Base-by-base conservation (phyloP, 1,140 invertebrate genomes). In the Callitettix versicolor region DNA sequence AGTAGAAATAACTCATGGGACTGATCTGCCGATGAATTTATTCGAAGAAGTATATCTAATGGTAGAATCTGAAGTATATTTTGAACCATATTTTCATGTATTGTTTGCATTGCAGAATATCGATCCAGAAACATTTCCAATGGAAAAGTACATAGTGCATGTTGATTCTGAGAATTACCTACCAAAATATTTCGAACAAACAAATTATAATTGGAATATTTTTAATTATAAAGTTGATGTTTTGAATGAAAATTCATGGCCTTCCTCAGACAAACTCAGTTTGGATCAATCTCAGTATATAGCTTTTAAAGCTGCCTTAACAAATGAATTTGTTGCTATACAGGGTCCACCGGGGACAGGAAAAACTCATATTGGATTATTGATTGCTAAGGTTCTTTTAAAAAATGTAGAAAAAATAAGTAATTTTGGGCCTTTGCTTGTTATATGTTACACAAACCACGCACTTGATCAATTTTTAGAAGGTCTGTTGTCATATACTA, bases 381-480 rank as follows among this genome's bases (percentile, higher is more conserved):
- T 84, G 69, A 72, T 88, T 24, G 73, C 79, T 0, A 67, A 78
- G 56, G 74, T 74, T 2, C 64, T 87, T 5, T 61, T 86, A 11
- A 42, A 73, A 21, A 82, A 81, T 62, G 3, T 30, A 9, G 9
- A 30, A 30, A 55, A 68, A 7, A 49, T 62, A 1, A 41, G 36
- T 21, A 52, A 33, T 3, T 63, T 60, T 1, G 49, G 42, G 14
- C 82, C 85, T 3, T 81, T 93, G 52, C 67, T 93, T 1, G 73
- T 94, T 9, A 79, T 93, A 17, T 89, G 87, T 64, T 90, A 83
- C 60, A 91, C 88, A 0, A 94, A 93, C 65, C 87, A 92, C 68
- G 89, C 90, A 1, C 66, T 94, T 2, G 90, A 94, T 72, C 88
- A 93, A 65, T 92, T 94, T 71, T 67, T 94, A n/a, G 80, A 88